These are phyloP conservation scores for Australoheros scitulus DNA, from an alignment of 2,113 vertebrate genomes.

Conservation along the genomic window DNA sequence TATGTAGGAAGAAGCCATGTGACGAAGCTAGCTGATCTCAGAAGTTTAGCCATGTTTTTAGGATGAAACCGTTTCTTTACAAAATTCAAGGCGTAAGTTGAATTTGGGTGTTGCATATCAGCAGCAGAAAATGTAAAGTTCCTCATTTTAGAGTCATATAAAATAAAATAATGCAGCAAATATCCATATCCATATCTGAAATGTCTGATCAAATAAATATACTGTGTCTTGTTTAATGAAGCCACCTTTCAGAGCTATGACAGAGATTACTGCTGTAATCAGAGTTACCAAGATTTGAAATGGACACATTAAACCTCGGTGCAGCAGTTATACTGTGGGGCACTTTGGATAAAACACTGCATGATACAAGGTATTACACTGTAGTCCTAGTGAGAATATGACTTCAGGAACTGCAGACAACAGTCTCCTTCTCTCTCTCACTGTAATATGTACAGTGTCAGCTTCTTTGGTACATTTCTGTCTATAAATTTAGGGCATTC, in stretches of 20 bases:
- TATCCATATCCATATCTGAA: background rate
- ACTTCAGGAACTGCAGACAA: background rate
- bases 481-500: background rate
- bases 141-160: background rate
- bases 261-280: background rate
- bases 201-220: background rate
- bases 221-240: background rate
- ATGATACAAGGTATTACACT: background rate
- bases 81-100: background rate
- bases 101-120: background rate
- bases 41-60: background rate
- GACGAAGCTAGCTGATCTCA: background rate
- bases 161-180: background rate
- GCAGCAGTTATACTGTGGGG: background rate
- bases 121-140: background rate
- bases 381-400: background rate
- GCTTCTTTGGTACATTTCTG: background rate
- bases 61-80: background rate
- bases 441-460: background rate
- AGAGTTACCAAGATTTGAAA: background rate
- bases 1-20: background rate
- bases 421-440: too few species aligned
- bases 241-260: background rate
- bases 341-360: background rate
- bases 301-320: background rate